These are phyloP conservation scores for Lycia hirtaria DNA, from an alignment of 2,888 invertebrate genomes.

Conservation along the genomic window DNA sequence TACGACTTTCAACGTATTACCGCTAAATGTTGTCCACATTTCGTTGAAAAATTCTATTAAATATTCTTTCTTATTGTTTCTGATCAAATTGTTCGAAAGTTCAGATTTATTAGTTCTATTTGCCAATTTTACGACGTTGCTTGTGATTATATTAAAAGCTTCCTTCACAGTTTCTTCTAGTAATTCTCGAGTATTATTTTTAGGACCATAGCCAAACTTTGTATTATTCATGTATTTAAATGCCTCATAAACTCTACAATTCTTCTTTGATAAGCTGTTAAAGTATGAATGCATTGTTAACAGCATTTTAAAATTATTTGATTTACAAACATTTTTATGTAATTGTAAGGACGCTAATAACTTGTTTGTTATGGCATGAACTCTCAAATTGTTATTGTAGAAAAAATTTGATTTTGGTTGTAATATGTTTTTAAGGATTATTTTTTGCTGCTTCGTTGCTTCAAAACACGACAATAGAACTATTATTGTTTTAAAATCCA, in stretches of 20 bases:
- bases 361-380: constrained; percentile 48
- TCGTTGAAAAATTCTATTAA: constrained; percentile 22
- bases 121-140: constrained; percentile 7
- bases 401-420: constrained; percentile 42
- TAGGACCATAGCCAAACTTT: constrained; percentile 23
- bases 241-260: constrained; percentile 42
- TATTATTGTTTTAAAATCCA: constrained; percentile 23
- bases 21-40: constrained; percentile 18
- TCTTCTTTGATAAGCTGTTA: constrained; percentile 45
- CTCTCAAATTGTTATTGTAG: constrained; percentile 38
- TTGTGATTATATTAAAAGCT: constrained; percentile 17
- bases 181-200: constrained; percentile 33
- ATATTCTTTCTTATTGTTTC: constrained; percentile 1
- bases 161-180: constrained; percentile 41
- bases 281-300: constrained; percentile 51
- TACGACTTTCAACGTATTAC: constrained; percentile 21
- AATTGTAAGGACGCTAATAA: constrained; percentile 50
- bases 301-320: constrained; percentile 41
- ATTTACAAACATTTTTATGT: constrained; percentile 36
- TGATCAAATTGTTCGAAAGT: not conserved
- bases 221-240: constrained; percentile 35
- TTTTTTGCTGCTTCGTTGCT: constrained; percentile 32
- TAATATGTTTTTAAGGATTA: constrained; percentile 27
- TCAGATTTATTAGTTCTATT: constrained; percentile 14
- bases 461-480: constrained; percentile 24